These are phyloP conservation scores for Bucorvus abyssinicus DNA, from an alignment of 2,797 vertebrate species.

Conservation along the genomic window DNA sequence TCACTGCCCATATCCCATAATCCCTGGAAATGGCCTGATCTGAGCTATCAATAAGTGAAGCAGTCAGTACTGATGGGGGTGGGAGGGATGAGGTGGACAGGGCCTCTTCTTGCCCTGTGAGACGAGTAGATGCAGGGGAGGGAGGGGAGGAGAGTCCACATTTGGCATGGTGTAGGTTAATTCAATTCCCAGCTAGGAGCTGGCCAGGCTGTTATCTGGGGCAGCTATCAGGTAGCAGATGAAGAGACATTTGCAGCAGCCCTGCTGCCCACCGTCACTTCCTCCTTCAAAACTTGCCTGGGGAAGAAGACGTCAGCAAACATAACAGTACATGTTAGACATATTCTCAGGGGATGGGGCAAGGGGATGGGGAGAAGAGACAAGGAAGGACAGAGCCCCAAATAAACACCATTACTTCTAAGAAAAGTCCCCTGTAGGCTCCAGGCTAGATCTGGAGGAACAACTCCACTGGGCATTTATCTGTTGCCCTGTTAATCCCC, in stretches of 20 bases:
- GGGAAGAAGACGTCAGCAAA: slow-evolving; percentile 37
- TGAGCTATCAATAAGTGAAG: background rate
- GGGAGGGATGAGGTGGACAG: background rate
- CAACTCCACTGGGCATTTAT: background rate
- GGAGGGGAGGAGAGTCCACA: background rate
- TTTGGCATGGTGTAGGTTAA: background rate
- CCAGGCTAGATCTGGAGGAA: background rate
- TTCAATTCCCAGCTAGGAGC: background rate
- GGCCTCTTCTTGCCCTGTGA: background rate
- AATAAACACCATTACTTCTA: rapidly evolving
- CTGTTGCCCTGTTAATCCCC: background rate
- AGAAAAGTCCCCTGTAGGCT: background rate
- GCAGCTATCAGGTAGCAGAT: background rate
- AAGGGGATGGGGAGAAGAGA: background rate
- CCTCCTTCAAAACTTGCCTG: background rate
- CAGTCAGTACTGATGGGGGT: background rate
- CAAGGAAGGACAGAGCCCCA: background rate
- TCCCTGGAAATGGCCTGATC: background rate
- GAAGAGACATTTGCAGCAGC: slow-evolving; percentile 29
- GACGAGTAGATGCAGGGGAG: background rate
- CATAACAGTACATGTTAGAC: background rate
- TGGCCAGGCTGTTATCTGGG: background rate
- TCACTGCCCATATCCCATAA: background rate
- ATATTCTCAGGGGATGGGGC: background rate
- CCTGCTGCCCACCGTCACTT: slow-evolving; percentile 32